Base-by-base conservation (phyloP, 2,113 vertebrate genomes). In the Festucalex cinctus region DNA sequence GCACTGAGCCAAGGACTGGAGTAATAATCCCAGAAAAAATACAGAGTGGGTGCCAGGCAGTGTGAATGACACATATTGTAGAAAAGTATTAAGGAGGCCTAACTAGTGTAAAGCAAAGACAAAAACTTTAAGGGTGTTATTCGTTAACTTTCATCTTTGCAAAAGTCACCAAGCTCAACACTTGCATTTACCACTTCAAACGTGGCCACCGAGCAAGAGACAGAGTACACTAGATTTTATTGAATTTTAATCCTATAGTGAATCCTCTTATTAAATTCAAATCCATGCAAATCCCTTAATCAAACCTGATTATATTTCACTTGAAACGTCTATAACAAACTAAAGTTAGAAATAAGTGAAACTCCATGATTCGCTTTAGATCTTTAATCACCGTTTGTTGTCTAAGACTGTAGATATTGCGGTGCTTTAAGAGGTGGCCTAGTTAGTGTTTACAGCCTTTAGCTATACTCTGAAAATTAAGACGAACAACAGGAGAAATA, bases 211-310 rank as follows among this genome's bases (percentile, higher is more conserved):
- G 5, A 6, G 9, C 58, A 8, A 6, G 16, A 0, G 8, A 24
- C 10, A n/a, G 35, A 12, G 39, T 49, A 58, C 43, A 65, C 20
- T 59, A 56, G 53, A 12, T 62, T 61, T 74, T 61, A 65, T 65
- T 76, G 28, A 70, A 49, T 63, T 63, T 65, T 48, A 68, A 76
- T 70, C 69, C 39, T 19, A 24, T 49, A 36, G 66, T 7, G 49
- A 63, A 79, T 74, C 60, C 53, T 79, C 71, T 74, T 65, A 76
- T 19, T 37, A 26, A 62, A 74, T 37, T 66, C 19, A 63, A 76
- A 70, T 76, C 76, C 73, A 54, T 41, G 35, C 3, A 19, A 82
- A 73, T 76, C 76, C 51, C 49, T 59, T 9, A 6, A 63, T 71
- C 56, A 70, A 68, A 68, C 72, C 67, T 76, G 69, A 69, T 73